Conservation (phyloP, 2,888 invertebrate species). For the Shargacucullia verbasci region DNA sequence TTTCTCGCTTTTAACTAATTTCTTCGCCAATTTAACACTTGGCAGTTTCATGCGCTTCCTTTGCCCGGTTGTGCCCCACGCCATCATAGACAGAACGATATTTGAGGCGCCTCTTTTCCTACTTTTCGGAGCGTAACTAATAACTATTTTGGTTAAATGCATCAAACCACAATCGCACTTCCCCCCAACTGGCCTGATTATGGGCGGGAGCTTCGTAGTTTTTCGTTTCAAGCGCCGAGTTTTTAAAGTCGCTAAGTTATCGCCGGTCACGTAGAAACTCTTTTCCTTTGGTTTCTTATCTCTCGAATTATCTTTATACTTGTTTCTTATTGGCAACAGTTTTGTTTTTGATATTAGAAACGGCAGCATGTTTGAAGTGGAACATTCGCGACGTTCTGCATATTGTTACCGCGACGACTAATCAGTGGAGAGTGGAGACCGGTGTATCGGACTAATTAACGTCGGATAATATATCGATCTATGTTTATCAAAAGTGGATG, state of each 20-base stretch:
- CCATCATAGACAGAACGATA: conserved; percentile 76
- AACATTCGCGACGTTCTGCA: conserved; percentile 7
- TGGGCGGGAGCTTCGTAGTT: conserved; percentile 64
- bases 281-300: conserved; percentile 66
- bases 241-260: conserved; percentile 68
- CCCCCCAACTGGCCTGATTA: conserved; percentile 43
- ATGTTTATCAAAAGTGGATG: conserved; percentile 44
- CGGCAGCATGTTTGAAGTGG: conserved; percentile 73
- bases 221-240: conserved; percentile 64
- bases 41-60: conserved; percentile 78
- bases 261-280: conserved; percentile 68
- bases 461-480: conserved; percentile 50
- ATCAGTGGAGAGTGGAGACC: conserved; percentile 37
- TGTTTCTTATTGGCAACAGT: conserved; percentile 66
- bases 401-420: conserved; percentile 30
- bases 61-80: conserved; percentile 73
- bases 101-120: conserved; percentile 78
- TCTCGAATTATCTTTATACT: conserved; percentile 62
- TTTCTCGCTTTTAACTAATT: conserved; percentile 67
- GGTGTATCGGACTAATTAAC: conserved; percentile 44
- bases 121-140: conserved; percentile 75
- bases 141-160: conserved; percentile 79
- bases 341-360: conserved; percentile 81
- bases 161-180: conserved; percentile 76
- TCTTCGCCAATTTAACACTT: conserved; percentile 67